Evolutionary conservation across 2,797 vertebrate species (phyloP).

Genomic region (Echeneis naucrates): DNA sequence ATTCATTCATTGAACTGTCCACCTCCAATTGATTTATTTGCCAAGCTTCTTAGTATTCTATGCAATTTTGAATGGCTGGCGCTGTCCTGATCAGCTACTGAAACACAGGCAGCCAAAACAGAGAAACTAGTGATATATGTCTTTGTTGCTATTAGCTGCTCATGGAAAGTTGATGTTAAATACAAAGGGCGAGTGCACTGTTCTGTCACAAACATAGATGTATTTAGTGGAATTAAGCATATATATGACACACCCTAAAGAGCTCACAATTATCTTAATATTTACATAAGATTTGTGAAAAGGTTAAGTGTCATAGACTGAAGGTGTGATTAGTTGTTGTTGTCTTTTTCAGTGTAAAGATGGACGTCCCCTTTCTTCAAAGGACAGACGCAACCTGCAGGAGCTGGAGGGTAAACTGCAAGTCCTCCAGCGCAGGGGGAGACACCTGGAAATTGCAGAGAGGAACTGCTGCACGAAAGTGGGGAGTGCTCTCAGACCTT

Average conservation of each 20-base stretch:
- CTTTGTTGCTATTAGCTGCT: slow-evolving; percentile 37
- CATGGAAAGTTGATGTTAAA: slow-evolving; percentile 17
- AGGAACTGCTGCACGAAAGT: slow-evolving; percentile 94
- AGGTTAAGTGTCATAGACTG: not conserved
- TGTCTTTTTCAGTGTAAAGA: slow-evolving; percentile 87
- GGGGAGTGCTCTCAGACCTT: slow-evolving; percentile 89
- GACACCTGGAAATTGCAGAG: slow-evolving; percentile 93
- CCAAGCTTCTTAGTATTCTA: slow-evolving; percentile 20
- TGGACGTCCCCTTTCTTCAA: slow-evolving; percentile 92
- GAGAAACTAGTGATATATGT: slow-evolving; percentile 18
- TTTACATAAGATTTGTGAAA: not conserved
- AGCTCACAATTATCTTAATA: not conserved
- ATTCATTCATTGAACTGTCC: slow-evolving; percentile 32
- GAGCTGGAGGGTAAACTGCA: slow-evolving; percentile 92
- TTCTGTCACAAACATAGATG: not conserved
- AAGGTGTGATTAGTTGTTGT: not conserved
- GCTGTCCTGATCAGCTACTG: slow-evolving; percentile 32
- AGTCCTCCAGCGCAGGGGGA: slow-evolving; percentile 88
- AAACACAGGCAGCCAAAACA: slow-evolving; percentile 34
- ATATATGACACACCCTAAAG: not conserved
- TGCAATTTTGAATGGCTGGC: slow-evolving; percentile 44
- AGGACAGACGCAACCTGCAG: slow-evolving; percentile 89
- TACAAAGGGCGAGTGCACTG: not conserved
- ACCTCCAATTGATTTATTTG: slow-evolving; percentile 42
- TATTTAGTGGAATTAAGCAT: not conserved